Percentiles rank a stretch among this genome's conserved stretches.
Conservation (phyloP, 2,888 invertebrate species). For the Apodemia duryi region DNA sequence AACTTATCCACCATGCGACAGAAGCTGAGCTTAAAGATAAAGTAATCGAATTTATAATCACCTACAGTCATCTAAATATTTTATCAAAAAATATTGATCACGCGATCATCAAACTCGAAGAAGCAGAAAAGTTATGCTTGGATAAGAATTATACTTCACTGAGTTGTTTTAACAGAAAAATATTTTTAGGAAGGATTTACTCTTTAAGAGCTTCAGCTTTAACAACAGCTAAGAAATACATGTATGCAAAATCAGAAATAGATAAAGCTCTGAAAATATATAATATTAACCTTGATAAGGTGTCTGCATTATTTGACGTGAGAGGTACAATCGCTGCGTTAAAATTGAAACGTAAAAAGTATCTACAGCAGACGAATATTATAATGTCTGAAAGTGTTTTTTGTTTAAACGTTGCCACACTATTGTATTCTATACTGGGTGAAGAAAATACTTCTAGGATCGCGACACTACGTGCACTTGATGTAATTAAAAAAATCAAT, state of each 20-base stretch:
- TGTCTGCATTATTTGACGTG: slow-evolving; percentile 45
- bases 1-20: slow-evolving; percentile 60
- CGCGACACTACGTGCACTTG: slow-evolving; percentile 50
- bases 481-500: slow-evolving; percentile 52
- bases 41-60: slow-evolving; percentile 54
- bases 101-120: slow-evolving; percentile 48
- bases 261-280: slow-evolving; percentile 55
- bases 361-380: slow-evolving; percentile 40
- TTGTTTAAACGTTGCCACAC: slow-evolving; percentile 58
- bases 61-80: slow-evolving; percentile 51
- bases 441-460: slow-evolving; percentile 51
- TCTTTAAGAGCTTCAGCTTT: slow-evolving; percentile 54
- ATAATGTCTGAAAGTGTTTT: slow-evolving; percentile 56
- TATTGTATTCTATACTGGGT: slow-evolving; percentile 51
- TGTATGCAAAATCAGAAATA: slow-evolving; percentile 48
- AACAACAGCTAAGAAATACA: slow-evolving; percentile 44
- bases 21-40: slow-evolving; percentile 60
- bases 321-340: slow-evolving; percentile 39
- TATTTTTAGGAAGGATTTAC: slow-evolving; percentile 56
- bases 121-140: slow-evolving; percentile 50
- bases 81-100: slow-evolving; percentile 46
- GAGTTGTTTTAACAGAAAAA: slow-evolving; percentile 41
- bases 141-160: slow-evolving; percentile 36
- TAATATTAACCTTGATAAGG: slow-evolving; percentile 48
- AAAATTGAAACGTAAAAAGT: slow-evolving; percentile 44